A percentile compares a stretch with the other conserved stretches of the same genome.
These are phyloP conservation scores for Calosoma granatense DNA, from an alignment of 1,140 invertebrate species.

Conservation along the genomic window DNA sequence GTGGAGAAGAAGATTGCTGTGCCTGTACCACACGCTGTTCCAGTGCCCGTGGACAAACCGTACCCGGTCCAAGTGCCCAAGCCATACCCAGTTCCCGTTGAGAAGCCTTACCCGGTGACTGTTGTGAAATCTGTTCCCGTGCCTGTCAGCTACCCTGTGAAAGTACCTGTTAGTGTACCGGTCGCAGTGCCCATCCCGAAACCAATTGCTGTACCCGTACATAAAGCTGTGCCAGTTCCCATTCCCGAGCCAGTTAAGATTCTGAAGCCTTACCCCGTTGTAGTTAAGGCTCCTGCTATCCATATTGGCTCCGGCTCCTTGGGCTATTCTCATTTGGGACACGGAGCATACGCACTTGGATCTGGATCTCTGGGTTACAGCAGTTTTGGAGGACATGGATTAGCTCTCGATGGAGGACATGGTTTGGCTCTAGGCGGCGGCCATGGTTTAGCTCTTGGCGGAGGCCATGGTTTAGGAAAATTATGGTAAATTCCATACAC, in stretches of 20 bases:
- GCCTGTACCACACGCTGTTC: neutral
- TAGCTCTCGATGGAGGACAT: neutral
- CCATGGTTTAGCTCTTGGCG: too few species aligned
- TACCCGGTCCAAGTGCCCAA: constrained; percentile 1
- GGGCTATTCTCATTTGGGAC: constrained; percentile 14
- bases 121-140: neutral
- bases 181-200: constrained; percentile 10
- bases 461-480: neutral
- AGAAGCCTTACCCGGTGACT: constrained; percentile 10
- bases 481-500: neutral
- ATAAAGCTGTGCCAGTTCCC: neutral
- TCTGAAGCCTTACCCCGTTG: neutral
- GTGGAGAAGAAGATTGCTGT: neutral
- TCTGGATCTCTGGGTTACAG: constrained; percentile 19
- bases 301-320: constrained; percentile 17
- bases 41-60: constrained; percentile 4
- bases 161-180: neutral
- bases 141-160: neutral
- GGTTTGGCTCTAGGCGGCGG: too few species aligned
- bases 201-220: neutral
- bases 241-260: neutral
- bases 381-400: neutral
- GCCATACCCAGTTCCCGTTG: constrained; percentile 15
- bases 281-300: neutral
- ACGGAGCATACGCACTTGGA: constrained; percentile 18